A percentile compares a stretch with the other conserved stretches of the same genome.
These are phyloP conservation scores for Nesidiocoris tenuis DNA, from an alignment of 2,888 invertebrate genomes.

Conservation along the genomic window DNA sequence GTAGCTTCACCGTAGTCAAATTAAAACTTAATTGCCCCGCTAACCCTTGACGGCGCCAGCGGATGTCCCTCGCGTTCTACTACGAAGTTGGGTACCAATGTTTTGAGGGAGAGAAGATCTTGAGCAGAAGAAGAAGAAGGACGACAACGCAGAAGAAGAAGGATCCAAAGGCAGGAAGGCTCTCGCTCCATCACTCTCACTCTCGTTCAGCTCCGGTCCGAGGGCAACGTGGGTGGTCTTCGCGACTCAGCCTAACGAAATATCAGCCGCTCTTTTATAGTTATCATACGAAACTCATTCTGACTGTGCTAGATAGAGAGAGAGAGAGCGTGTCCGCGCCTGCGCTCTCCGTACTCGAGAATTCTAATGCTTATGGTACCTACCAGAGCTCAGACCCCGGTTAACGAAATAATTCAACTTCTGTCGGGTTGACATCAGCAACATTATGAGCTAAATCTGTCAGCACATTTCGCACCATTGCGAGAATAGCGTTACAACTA, in stretches of 20 bases:
- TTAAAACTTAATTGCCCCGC: not conserved
- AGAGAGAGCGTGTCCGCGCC: no score
- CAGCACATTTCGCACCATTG: no score
- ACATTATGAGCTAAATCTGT: no score
- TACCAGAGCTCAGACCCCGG: no score
- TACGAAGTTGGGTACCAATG: not conserved
- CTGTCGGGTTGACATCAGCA: no score
- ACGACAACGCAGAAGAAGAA: not conserved
- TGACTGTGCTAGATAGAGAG: not conserved
- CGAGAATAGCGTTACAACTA: no score
- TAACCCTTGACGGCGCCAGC: not conserved
- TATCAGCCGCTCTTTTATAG: not conserved
- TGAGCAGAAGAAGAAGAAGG: not conserved
- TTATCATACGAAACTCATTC: not conserved
- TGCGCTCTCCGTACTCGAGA: no score
- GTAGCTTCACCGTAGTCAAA: not conserved
- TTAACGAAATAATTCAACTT: no score
- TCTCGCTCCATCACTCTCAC: not conserved
- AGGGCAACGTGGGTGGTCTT: conserved; percentile 29
- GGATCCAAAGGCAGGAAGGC: not conserved
- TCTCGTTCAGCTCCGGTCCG: not conserved
- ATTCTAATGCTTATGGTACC: no score
- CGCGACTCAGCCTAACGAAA: conserved; percentile 22
- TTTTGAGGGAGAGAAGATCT: not conserved
- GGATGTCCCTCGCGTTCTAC: not conserved